Evolutionary conservation across 1,140 invertebrate species (phyloP).

Genomic region (Gonatopus flavifemur): DNA sequence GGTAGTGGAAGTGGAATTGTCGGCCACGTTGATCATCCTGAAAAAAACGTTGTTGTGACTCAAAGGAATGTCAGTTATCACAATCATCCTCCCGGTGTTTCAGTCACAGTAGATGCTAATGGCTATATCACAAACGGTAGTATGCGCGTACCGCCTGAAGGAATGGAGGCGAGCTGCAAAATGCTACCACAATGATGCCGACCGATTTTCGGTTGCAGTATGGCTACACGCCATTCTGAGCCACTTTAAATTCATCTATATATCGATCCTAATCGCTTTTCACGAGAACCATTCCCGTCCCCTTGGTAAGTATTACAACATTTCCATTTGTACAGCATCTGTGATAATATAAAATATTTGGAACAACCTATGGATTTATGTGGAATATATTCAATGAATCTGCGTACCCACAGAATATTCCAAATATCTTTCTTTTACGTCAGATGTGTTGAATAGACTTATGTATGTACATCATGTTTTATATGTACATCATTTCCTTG

Average conservation of each 20-base stretch:
- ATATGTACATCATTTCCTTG: too few species aligned
- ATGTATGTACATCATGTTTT: too few species aligned
- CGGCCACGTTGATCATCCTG: constrained; percentile 23
- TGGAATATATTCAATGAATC: too few species aligned
- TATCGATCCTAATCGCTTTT: constrained; percentile 18
- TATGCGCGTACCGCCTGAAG: constrained; percentile 62
- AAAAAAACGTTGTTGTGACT: constrained; percentile 27
- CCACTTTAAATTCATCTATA: constrained; percentile 35
- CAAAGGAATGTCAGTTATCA: constrained; percentile 29
- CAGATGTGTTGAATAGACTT: too few species aligned
- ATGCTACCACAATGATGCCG: constrained; percentile 55
- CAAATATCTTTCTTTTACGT: too few species aligned
- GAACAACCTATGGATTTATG: too few species aligned
- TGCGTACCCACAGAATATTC: too few species aligned
- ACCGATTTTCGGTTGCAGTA: constrained; percentile 47
- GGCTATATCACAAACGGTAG: constrained; percentile 58
- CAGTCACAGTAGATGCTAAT: constrained; percentile 49
- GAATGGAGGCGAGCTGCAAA: constrained; percentile 59
- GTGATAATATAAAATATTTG: too few species aligned
- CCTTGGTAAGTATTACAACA: constrained; percentile 27
- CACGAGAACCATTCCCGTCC: constrained; percentile 18
- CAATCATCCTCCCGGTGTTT: constrained; percentile 34
- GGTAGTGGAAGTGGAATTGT: too few species aligned
- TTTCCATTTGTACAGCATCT: too few species aligned
- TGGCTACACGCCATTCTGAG: constrained; percentile 26